These are phyloP conservation scores for Lithosia quadra DNA, from an alignment of 2,888 invertebrate genomes.

Conservation along the genomic window DNA sequence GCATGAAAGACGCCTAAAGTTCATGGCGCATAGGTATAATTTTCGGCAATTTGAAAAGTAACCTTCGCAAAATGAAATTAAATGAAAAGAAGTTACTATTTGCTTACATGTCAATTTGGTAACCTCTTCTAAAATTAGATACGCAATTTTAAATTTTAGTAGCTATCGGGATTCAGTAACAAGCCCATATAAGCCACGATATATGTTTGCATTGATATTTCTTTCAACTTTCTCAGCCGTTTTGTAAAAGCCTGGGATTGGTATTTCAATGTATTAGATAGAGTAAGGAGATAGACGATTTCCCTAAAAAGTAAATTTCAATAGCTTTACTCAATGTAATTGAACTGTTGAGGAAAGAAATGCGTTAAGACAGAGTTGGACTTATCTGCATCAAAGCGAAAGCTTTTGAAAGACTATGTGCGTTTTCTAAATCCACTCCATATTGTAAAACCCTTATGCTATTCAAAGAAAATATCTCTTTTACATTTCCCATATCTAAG, in stretches of 20 bases:
- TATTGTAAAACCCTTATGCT: background rate
- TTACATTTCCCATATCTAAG: background rate
- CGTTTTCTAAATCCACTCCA: background rate
- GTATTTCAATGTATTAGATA: background rate
- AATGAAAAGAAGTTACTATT: too few relatives aligned
- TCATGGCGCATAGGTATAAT: background rate
- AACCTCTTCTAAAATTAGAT: too few relatives aligned
- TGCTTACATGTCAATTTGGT: too few relatives aligned
- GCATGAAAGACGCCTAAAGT: background rate
- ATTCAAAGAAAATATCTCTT: background rate
- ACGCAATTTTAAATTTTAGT: too few relatives aligned
- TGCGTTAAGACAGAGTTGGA: conserved; percentile 3
- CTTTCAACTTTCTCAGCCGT: background rate
- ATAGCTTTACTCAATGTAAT: conserved; percentile 12
- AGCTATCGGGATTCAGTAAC: too few relatives aligned
- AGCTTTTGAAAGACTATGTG: conserved; percentile 4
- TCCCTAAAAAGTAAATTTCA: conserved; percentile 5
- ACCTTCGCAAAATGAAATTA: background rate
- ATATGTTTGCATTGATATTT: too few relatives aligned
- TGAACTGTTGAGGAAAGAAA: conserved; percentile 5
- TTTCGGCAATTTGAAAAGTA: background rate
- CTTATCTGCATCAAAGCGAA: conserved; percentile 5
- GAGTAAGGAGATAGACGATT: conserved; percentile 9
- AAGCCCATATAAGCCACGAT: too few relatives aligned
- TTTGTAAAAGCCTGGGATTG: background rate